Evolutionary conservation across 2,888 invertebrate genomes (phyloP), one percentile per base, ranked within the genome.

Genomic region (Eugnorisma glareosa): DNA sequence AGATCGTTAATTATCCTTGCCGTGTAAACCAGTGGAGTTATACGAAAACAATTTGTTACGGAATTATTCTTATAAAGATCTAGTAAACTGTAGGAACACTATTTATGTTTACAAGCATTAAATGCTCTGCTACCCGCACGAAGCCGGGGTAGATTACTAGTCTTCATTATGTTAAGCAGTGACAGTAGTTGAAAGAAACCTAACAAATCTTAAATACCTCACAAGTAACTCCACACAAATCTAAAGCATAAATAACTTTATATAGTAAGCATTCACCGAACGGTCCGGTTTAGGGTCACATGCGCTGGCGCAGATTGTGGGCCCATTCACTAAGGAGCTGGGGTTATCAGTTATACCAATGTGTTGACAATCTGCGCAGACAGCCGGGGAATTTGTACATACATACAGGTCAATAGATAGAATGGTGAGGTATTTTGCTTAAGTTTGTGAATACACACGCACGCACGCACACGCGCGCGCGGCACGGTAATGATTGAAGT

Each of bases 201-300:
- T 31, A 31, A 59, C 0, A 31, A 31, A 59, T 59, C 7, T 31
- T 18, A 59, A 48, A 66, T 48, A 66, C 59, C 64, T 54, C 48
- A 51, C 51, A 64, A 84, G 74, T 71, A 64, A 71, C 63, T 67
- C 75, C 35, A 81, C 37, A 74, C 67, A 84, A 82, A 84, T 67
- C 40, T n/a, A n/a, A 35, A 63, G 59, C 63, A 68, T 75, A 74
- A 71, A 85, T 71, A 75, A 68, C 63, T 64, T 71, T 81, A 84
- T 69, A 71, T 45, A 31, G 59, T 66, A 74, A 79, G 70, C 61
- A 73, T 73, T 79, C 61, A 66, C 75, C 77, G 76, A 81, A 72
- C 73, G 59, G 76, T 72, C 72, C 70, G 79, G 79, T 88, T 89
- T 85, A 40, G 63, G 82, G 81, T 84, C 82, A 81, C 70, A 67